These are phyloP conservation scores for Tapirus terrestris DNA, from an alignment of 2,113 vertebrate genomes.

Conservation along the genomic window DNA sequence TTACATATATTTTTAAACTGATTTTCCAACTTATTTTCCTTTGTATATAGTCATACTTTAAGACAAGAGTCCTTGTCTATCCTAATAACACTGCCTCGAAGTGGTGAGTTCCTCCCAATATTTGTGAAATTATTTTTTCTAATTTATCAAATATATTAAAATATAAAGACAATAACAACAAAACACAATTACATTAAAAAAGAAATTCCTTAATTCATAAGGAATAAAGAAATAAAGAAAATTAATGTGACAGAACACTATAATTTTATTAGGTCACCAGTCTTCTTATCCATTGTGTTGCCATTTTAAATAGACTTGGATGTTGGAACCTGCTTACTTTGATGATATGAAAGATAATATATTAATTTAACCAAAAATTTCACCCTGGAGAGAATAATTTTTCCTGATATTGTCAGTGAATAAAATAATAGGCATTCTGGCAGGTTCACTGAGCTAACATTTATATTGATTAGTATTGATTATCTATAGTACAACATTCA, in stretches of 20 bases:
- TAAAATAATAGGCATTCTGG: neutral
- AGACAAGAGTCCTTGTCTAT: neutral
- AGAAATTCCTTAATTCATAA: neutral
- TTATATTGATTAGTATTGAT: neutral
- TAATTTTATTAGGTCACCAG: neutral
- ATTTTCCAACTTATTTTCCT: neutral
- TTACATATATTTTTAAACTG: neutral
- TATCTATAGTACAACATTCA: neutral
- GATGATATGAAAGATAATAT: neutral
- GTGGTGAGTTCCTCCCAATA: neutral
- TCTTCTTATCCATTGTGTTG: neutral
- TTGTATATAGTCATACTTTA: neutral
- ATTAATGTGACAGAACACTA: neutral
- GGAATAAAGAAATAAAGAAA: neutral
- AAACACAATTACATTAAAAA: neutral
- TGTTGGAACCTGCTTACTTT: neutral
- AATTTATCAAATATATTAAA: neutral
- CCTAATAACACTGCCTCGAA: neutral
- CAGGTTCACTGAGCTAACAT: neutral
- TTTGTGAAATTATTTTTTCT: neutral
- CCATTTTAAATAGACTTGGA: neutral
- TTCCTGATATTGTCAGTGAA: neutral
- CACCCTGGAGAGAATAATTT: neutral
- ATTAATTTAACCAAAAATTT: conserved; percentile 4
- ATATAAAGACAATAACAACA: neutral